phyloP scores from a whole-genome alignment of 2,888 invertebrate genomes.

The Drosophila longiperda region DNA sequence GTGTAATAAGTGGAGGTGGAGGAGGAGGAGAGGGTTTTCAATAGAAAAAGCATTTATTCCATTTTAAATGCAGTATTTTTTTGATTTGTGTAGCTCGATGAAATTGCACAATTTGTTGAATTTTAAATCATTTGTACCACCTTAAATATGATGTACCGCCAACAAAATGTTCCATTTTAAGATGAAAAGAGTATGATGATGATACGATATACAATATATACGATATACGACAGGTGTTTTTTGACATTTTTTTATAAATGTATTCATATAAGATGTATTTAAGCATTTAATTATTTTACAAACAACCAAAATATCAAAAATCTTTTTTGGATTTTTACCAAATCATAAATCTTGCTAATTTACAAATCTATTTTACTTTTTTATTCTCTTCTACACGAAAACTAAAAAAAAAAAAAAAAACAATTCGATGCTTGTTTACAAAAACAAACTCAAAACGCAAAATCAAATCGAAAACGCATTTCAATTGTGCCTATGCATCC shows the following conservation, averaged over 20 bases:
- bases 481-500: conserved; percentile 59
- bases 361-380: conserved; percentile 78
- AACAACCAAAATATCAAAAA: conserved; percentile 44
- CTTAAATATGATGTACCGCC: conserved; percentile 61
- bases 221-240: conserved; percentile 27
- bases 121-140: conserved; percentile 44
- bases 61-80: conserved; percentile 75
- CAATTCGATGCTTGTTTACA: conserved; percentile 72
- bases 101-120: conserved; percentile 58
- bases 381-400: conserved; percentile 83
- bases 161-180: conserved; percentile 72
- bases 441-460: conserved; percentile 54
- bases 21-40: conserved; percentile 55
- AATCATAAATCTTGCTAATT: conserved; percentile 77
- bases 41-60: conserved; percentile 76
- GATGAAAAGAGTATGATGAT: conserved; percentile 77
- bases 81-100: conserved; percentile 42
- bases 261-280: conserved; percentile 68
- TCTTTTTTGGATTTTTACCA: conserved; percentile 51
- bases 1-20: conserved; percentile 15
- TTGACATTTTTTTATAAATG: conserved; percentile 17
- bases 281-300: conserved; percentile 69
- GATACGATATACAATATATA: conserved; percentile 18
- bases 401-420: conserved; percentile 46
- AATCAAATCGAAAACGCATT: conserved; percentile 59